A percentile compares a stretch with the other conserved stretches of the same genome.
These are phyloP conservation scores for Papilio protenor DNA, from an alignment of 2,888 invertebrate species.

Conservation along the genomic window DNA sequence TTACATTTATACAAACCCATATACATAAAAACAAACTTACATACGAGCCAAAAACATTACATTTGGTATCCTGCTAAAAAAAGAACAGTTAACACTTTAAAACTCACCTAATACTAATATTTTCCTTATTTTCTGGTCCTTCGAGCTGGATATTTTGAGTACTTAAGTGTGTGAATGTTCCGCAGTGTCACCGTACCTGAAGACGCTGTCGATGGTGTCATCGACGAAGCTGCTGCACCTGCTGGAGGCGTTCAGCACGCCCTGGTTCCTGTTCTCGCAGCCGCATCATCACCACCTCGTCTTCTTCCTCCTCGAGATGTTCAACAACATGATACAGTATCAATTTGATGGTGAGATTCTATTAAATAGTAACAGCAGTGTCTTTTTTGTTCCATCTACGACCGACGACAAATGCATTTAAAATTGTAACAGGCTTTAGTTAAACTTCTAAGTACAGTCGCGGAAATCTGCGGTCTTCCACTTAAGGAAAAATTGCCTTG, in stretches of 20 bases:
- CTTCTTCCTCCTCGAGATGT: constrained; percentile 99
- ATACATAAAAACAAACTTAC: too few species aligned
- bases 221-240: constrained; percentile 98
- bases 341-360: constrained; percentile 94
- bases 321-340: constrained; percentile 99
- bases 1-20: too few species aligned
- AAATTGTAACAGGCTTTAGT: too few species aligned
- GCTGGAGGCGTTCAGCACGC: constrained; percentile 98
- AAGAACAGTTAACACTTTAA: too few species aligned
- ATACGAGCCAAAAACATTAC: too few species aligned
- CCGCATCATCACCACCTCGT: constrained; percentile 99
- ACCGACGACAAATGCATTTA: too few species aligned
- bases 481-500: too few species aligned
- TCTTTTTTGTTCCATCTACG: too few species aligned
- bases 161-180: not conserved
- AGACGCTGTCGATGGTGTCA: constrained; percentile 99
- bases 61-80: too few species aligned
- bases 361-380: not conserved
- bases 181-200: constrained; percentile 98
- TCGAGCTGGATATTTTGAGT: not conserved
- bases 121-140: not conserved
- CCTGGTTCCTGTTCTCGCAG: constrained; percentile 99
- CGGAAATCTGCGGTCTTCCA: too few species aligned
- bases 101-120: constrained; percentile 49
- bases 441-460: too few species aligned